Evolutionary conservation across 1,140 invertebrate genomes (phyloP).

Genomic region (Telenomus remus): DNA sequence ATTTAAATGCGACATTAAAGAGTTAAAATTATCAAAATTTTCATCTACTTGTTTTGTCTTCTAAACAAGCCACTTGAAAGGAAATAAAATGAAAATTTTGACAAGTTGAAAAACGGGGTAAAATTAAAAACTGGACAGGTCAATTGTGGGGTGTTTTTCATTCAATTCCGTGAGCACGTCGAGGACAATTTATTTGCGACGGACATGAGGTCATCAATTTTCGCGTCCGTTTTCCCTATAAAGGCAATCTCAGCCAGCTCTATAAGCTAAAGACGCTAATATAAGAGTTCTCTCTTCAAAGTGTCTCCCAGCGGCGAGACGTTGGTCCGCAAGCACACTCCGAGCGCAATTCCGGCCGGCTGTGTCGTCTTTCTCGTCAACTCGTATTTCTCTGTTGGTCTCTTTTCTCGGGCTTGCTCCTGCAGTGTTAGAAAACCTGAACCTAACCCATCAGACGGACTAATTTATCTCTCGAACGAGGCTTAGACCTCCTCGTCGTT

Average conservation of each 20-base stretch:
- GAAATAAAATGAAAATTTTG: not conserved
- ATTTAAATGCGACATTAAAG: too few species aligned
- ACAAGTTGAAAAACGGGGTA: not conserved
- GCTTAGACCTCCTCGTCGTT: conserved; percentile 67
- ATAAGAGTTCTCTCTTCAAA: conserved; percentile 46
- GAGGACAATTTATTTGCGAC: conserved; percentile 48
- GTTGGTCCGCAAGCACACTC: conserved; percentile 21
- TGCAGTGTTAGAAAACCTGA: conserved; percentile 60
- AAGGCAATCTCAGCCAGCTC: conserved; percentile 49
- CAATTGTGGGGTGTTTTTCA: not conserved
- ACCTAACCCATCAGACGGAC: conserved; percentile 63
- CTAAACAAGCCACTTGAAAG: too few species aligned
- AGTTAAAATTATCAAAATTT: too few species aligned
- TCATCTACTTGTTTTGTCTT: too few species aligned
- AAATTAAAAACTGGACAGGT: not conserved
- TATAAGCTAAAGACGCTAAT: conserved; percentile 53
- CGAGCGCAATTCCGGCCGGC: conserved; percentile 38
- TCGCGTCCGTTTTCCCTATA: conserved; percentile 54
- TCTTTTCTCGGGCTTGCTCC: conserved; percentile 33
- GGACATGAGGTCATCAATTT: conserved; percentile 46
- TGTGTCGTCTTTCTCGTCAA: conserved; percentile 24
- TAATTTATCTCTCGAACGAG: conserved; percentile 70
- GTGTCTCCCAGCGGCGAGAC: conserved; percentile 28
- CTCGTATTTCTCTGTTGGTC: conserved; percentile 8
- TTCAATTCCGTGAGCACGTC: conserved; percentile 38